Evolutionary conservation across 1,140 invertebrate genomes (phyloP).

Genomic region (Bombus soroeensis): DNA sequence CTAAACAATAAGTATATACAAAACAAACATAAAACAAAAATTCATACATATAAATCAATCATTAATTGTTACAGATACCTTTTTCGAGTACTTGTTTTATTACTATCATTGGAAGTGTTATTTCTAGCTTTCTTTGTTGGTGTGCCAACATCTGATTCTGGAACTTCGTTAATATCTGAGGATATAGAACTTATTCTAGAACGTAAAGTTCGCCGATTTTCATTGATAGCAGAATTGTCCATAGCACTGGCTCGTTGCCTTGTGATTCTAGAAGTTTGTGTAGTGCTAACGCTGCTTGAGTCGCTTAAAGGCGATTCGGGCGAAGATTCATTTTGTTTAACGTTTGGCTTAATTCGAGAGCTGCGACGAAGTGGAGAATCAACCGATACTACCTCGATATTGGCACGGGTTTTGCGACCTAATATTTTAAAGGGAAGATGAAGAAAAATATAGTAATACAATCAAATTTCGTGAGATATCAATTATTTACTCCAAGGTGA

Average conservation of each 20-base stretch:
- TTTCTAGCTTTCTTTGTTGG: constrained; percentile 35
- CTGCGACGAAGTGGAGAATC: constrained; percentile 72
- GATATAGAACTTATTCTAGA: constrained; percentile 64
- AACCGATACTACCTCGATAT: background rate
- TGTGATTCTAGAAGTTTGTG: constrained; percentile 17
- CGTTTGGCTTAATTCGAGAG: constrained; percentile 56
- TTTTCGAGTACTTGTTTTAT: constrained; percentile 43
- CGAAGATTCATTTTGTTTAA: constrained; percentile 52
- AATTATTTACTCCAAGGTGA: background rate
- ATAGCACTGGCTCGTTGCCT: constrained; percentile 46
- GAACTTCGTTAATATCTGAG: constrained; percentile 63
- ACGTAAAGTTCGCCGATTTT: constrained; percentile 52
- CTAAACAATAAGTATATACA: constrained; percentile 6
- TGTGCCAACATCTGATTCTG: constrained; percentile 55
- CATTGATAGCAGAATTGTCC: constrained; percentile 36
- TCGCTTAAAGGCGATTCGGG: constrained; percentile 63
- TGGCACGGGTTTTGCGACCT: constrained; percentile 50
- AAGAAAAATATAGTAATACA: constrained; percentile 1
- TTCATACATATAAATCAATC: background rate
- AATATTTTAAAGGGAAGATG: constrained; percentile 4
- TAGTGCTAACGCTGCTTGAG: background rate
- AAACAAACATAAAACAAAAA: constrained; percentile 12
- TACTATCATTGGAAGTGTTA: constrained; percentile 25
- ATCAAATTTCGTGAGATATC: background rate
- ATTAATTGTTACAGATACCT: constrained; percentile 48